phyloP scores from a whole-genome alignment of 2,888 invertebrate genomes.

The Melikaiella ostensackeni region DNA sequence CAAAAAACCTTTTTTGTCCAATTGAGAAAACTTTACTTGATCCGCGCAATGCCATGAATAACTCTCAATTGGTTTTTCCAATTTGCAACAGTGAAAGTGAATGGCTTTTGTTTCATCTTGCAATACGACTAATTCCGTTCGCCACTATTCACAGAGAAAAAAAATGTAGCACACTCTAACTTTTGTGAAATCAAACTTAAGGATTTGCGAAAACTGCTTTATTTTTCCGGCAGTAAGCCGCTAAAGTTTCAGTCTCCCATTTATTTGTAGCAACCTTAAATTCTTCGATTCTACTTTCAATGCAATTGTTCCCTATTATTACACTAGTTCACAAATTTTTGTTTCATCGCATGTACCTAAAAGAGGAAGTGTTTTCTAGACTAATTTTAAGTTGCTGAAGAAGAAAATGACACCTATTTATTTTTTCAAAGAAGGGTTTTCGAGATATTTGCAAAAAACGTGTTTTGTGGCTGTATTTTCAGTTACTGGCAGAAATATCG shows the following conservation, averaged over 20 bases:
- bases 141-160: not conserved
- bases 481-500: too few species aligned
- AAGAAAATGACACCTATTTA: too few species aligned
- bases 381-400: too few species aligned
- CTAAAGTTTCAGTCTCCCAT: conserved; percentile 6
- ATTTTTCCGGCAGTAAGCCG: not conserved
- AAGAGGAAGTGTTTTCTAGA: too few species aligned
- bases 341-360: too few species aligned
- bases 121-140: conserved; percentile 17
- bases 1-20: not conserved
- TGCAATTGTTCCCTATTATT: too few species aligned
- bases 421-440: too few species aligned
- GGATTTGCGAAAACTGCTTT: not conserved
- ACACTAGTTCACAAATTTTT: too few species aligned
- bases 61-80: conserved; percentile 70
- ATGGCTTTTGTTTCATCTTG: conserved; percentile 9
- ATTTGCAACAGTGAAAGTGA: conserved; percentile 50
- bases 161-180: conserved; percentile 1
- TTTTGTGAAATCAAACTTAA: not conserved
- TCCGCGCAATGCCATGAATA: conserved; percentile 47
- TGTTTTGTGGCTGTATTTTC: too few species aligned
- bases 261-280: not conserved
- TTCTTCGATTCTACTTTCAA: not conserved
- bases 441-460: too few species aligned
- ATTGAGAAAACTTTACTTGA: conserved; percentile 7